Evolutionary conservation across 2,888 invertebrate genomes (phyloP), one percentile per base, ranked within the genome.

Genomic region (Hypolimnas misippus): DNA sequence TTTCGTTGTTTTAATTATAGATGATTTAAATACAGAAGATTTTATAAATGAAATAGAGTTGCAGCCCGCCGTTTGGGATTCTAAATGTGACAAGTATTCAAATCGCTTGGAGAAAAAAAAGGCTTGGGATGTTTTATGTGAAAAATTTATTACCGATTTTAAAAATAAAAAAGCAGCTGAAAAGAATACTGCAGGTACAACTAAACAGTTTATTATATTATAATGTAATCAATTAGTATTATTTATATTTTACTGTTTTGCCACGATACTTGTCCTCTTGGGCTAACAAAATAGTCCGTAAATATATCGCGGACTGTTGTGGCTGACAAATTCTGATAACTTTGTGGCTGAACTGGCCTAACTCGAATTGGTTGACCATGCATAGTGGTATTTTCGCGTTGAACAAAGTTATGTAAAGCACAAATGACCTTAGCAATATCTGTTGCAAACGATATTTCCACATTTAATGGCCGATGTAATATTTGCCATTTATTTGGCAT

Each of bases 401-500:
- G 42, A 42, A 42, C 42, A 42, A 42, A 42, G 42, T 42, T 42
- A 42, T 42, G 42, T 42, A 42, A 42, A 42, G 14, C 42, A 42
- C 42, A 42, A 42, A 42, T 42, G 16, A 16, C 42, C 42, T 42
- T 42, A 42, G 17, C 42, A 42, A 42, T 42, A 42, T 42, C 42
- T 42, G 42, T 42, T 42, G 42, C 42, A 42, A 42, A 42, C 42
- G 42, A 42, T 42, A 42, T 42, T 42, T 42, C 42, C 42, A 52
- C 52, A 52, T 54, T 40, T n/a, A 54, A 38, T 21, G 54, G 49
- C 12, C 53, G 31, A 35, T 60, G 54, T 7, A 54, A 25, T 38
- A 46, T 60, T 46, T 35, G n/a, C 49, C 49, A 54, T 54, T 60
- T 60, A 38, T 54, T 60, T 4, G 46, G 5, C 17, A 54, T 33